These are phyloP conservation scores for Papilio polyxenes DNA, from an alignment of 1,140 invertebrate genomes.

Conservation along the genomic window DNA sequence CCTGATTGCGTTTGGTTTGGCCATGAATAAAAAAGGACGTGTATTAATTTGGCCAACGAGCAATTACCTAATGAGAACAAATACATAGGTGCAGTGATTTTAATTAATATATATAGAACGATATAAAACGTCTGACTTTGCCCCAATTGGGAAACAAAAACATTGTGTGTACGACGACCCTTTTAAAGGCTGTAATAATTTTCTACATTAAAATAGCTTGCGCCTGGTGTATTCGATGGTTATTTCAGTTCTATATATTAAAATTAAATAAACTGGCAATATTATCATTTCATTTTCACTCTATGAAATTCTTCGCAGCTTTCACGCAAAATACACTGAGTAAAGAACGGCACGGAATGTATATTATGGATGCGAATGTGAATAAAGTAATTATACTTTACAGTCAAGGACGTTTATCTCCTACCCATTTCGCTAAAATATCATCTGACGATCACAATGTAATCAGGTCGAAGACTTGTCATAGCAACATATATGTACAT, in stretches of 20 bases:
- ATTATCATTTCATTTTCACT: background rate
- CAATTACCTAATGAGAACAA: conserved; percentile 13
- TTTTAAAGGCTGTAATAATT: background rate
- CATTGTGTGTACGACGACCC: background rate
- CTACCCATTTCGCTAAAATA: background rate
- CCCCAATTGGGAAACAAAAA: background rate
- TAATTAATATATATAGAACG: background rate
- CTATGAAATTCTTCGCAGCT: background rate
- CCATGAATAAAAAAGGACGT: background rate
- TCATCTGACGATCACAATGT: background rate
- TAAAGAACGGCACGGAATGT: too few relatives aligned
- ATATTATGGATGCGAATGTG: background rate
- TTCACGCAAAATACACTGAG: background rate
- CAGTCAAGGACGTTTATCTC: background rate
- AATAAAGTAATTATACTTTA: background rate
- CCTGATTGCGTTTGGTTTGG: background rate
- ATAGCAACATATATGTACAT: too few relatives aligned
- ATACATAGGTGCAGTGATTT: conserved; percentile 13
- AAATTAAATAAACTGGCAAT: background rate
- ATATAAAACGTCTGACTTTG: background rate
- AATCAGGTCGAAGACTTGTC: too few relatives aligned
- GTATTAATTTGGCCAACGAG: background rate
- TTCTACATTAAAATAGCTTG: background rate
- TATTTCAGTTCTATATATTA: background rate
- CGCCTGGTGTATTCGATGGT: background rate